Conservation (phyloP, 2,113 vertebrate genomes). For the Mellivora capensis region DNA sequence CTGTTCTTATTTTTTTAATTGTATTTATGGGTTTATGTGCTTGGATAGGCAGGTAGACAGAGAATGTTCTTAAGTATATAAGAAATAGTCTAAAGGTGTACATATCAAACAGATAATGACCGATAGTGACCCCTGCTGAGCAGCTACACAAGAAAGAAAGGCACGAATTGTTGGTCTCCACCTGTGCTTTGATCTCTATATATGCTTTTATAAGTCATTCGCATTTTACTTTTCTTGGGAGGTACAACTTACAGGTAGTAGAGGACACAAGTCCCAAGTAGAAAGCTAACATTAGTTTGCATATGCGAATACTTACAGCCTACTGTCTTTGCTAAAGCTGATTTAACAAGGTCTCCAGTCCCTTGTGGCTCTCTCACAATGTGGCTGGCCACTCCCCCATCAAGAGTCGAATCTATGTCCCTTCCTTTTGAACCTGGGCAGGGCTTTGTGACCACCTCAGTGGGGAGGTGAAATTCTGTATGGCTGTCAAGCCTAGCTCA, state of each 20-base stretch:
- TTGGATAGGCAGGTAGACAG: background rate
- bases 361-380: background rate
- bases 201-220: background rate
- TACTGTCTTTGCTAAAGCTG: background rate
- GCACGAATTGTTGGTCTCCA: background rate
- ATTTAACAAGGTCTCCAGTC: background rate
- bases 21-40: background rate
- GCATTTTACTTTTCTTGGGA: background rate
- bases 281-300: background rate
- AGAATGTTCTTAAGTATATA: background rate
- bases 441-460: background rate
- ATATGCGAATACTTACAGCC: background rate
- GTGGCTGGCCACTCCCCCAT: background rate
- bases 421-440: background rate
- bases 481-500: background rate
- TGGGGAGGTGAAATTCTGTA: background rate
- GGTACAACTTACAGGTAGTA: background rate
- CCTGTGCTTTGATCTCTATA: background rate
- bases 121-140: background rate
- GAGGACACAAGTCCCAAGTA: background rate
- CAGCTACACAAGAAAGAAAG: no score
- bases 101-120: background rate
- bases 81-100: background rate
- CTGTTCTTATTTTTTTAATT: background rate
- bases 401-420: background rate